phyloP scores from a whole-genome alignment of 2,888 invertebrate species.

The Scaptomyza polygonia region DNA sequence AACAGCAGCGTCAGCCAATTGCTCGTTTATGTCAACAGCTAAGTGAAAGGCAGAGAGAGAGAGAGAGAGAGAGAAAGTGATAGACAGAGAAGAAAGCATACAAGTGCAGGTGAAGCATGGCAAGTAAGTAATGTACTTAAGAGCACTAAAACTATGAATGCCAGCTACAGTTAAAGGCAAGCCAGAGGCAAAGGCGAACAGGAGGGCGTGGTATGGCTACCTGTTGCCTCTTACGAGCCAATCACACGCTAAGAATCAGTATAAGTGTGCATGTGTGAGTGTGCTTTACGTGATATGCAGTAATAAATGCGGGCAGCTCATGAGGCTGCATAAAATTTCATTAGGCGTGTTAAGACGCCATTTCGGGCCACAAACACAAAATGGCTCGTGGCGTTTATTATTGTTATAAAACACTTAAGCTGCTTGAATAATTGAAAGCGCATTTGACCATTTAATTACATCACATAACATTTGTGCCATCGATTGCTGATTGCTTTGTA shows the following conservation, averaged over 20 bases:
- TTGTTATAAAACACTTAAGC: slow-evolving; percentile 49
- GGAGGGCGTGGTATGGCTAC: slow-evolving; percentile 22
- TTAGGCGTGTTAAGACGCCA: slow-evolving; percentile 73
- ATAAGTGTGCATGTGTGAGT: slow-evolving; percentile 18
- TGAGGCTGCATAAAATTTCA: slow-evolving; percentile 78
- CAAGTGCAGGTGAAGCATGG: slow-evolving; percentile 10
- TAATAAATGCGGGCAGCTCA: slow-evolving; percentile 68
- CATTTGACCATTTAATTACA: slow-evolving; percentile 65
- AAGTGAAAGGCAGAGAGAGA: neutral
- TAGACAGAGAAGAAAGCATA: neutral
- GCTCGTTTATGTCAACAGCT: slow-evolving; percentile 52
- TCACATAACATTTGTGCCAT: slow-evolving; percentile 22
- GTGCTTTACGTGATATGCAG: slow-evolving; percentile 61
- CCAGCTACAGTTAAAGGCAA: slow-evolving; percentile 14
- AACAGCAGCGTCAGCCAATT: slow-evolving; percentile 29
- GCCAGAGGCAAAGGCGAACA: neutral
- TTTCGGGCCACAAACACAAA: slow-evolving; percentile 44
- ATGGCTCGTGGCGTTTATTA: slow-evolving; percentile 7
- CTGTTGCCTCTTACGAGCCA: slow-evolving; percentile 44
- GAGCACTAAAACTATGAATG: slow-evolving; percentile 63
- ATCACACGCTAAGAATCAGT: slow-evolving; percentile 47
- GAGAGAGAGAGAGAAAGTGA: neutral
- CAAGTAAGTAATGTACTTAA: slow-evolving; percentile 46
- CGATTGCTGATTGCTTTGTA: slow-evolving; percentile 12
- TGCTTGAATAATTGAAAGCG: slow-evolving; percentile 68